Evolutionary conservation across 92 coral and sea anemone species (phyloP).

Genomic region (Zoanthus gigantus): DNA sequence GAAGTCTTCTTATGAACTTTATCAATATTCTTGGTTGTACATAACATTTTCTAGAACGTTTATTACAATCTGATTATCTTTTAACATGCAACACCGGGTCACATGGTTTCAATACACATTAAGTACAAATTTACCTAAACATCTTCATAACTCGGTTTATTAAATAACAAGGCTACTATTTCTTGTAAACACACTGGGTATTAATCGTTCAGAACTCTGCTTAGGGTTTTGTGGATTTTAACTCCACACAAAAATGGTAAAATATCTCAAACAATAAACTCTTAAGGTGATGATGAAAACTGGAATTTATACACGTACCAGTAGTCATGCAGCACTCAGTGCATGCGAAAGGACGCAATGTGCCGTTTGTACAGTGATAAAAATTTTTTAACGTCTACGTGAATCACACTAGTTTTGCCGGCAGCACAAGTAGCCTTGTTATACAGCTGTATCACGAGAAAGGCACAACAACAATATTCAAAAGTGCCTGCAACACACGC

Average conservation of each 20-base stretch:
- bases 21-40: conserved; percentile 1
- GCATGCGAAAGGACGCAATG: no score
- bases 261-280: neutral
- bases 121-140: neutral
- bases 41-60: neutral
- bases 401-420: no score
- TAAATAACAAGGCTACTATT: neutral
- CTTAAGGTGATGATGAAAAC: no score
- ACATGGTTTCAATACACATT: conserved; percentile 18
- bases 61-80: conserved; percentile 24
- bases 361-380: no score
- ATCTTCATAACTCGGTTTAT: neutral
- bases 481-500: no score
- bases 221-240: neutral
- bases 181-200: neutral
- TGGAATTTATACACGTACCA: no score
- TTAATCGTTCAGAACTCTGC: neutral
- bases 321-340: no score
- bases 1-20: neutral
- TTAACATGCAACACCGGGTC: conserved; percentile 51
- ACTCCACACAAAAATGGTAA: neutral
- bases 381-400: no score
- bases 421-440: no score
- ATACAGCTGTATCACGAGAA: no score
- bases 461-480: no score